Evolutionary conservation across 2,797 vertebrate species (phyloP).

Genomic region (Astyanax mexicanus): DNA sequence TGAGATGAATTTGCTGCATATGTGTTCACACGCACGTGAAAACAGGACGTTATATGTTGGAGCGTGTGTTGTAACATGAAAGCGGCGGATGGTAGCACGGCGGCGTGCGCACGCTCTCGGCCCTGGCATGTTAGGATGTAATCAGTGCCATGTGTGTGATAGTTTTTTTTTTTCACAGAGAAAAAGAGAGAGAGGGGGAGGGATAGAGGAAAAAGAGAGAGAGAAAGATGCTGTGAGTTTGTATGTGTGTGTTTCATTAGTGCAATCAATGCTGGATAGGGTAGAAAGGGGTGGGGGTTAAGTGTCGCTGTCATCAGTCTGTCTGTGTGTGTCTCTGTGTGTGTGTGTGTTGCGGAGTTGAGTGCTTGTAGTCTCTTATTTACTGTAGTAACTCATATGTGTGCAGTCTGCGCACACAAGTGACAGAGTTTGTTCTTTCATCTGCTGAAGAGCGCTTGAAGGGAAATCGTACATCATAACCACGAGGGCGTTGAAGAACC

Average conservation of each 20-base stretch:
- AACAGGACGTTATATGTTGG: constrained; percentile 1
- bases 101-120: neutral
- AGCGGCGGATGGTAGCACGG: constrained; percentile 9
- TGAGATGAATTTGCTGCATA: constrained; percentile 15
- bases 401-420: constrained; percentile 71
- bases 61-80: constrained; percentile 27
- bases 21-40: constrained; percentile 7
- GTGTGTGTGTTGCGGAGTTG: constrained; percentile 48
- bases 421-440: constrained; percentile 71
- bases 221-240: neutral
- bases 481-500: constrained; percentile 66
- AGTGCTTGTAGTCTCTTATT: constrained; percentile 72
- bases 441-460: constrained; percentile 69
- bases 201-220: constrained; percentile 19
- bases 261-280: constrained; percentile 24
- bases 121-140: constrained; percentile 29
- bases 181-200: constrained; percentile 23
- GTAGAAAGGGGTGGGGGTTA: constrained; percentile 15
- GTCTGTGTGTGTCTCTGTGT: constrained; percentile 3
- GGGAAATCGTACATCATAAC: constrained; percentile 66
- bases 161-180: constrained; percentile 21
- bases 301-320: constrained; percentile 31
- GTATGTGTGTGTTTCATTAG: constrained; percentile 22
- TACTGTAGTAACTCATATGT: constrained; percentile 69
- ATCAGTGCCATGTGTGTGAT: constrained; percentile 30